Percentiles rank a stretch among this genome's conserved stretches.
These are phyloP conservation scores for Boloria selene DNA, from an alignment of 2,888 invertebrate genomes.

Conservation along the genomic window DNA sequence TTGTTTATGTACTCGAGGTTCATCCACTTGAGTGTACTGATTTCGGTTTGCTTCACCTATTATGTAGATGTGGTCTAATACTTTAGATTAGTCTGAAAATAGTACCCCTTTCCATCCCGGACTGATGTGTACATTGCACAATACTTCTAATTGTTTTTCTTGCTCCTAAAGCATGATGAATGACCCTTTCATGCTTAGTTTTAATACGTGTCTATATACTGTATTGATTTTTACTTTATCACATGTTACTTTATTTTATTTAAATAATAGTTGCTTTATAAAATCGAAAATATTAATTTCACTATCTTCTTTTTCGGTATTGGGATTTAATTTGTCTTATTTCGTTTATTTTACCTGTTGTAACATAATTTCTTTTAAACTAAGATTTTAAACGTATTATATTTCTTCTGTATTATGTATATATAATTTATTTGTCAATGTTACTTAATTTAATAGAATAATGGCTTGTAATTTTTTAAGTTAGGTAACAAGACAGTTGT, in stretches of 20 bases:
- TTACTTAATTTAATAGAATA: slow-evolving; percentile 29
- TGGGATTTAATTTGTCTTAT: not conserved
- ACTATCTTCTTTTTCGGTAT: slow-evolving; percentile 2
- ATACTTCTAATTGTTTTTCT: slow-evolving; percentile 50
- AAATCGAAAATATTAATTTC: not conserved
- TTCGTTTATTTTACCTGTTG: not conserved
- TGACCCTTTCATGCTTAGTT: slow-evolving; percentile 52
- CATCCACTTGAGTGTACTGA: slow-evolving; percentile 38
- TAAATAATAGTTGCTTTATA: slow-evolving; percentile 6
- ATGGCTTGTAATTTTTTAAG: slow-evolving; percentile 9
- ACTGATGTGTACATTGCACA: slow-evolving; percentile 56
- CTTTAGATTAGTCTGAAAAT: slow-evolving; percentile 59
- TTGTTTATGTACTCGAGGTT: slow-evolving; percentile 45
- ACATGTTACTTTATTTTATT: not conserved
- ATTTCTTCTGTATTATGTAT: slow-evolving; percentile 11
- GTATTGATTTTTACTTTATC: slow-evolving; percentile 3
- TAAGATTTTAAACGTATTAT: slow-evolving; percentile 1
- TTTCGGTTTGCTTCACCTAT: slow-evolving; percentile 53
- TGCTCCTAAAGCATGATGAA: slow-evolving; percentile 60
- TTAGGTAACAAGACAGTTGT: slow-evolving; percentile 32
- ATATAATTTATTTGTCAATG: slow-evolving; percentile 17
- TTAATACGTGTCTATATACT: slow-evolving; percentile 13
- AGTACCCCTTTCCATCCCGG: slow-evolving; percentile 56
- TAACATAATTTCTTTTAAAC: not conserved
- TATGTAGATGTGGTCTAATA: slow-evolving; percentile 55